Percentiles rank a stretch among this genome's conserved stretches.
Evolutionary conservation across 2,797 vertebrate genomes (phyloP).

Genomic region (Urocyon cinereoargenteus): DNA sequence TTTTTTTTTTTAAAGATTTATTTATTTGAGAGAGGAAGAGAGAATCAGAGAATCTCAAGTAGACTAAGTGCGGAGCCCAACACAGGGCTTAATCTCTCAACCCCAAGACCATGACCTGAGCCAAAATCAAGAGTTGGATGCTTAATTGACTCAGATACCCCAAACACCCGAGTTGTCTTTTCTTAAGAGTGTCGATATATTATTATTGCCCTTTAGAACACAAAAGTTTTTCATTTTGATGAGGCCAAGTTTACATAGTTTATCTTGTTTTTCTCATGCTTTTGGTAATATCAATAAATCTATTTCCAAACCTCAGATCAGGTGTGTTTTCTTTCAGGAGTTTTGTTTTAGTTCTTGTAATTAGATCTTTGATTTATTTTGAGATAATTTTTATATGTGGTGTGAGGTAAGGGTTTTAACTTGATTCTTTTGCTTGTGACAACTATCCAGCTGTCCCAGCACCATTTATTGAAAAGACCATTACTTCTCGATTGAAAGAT

Average conservation of each 20-base stretch:
- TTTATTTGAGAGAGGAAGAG: not conserved
- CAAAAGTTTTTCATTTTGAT: not conserved
- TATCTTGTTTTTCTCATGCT: not conserved
- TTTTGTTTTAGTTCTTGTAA: not conserved
- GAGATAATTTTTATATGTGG: not conserved
- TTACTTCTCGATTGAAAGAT: not conserved
- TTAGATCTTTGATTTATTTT: not conserved
- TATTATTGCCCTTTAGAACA: not conserved
- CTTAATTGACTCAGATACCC: not conserved
- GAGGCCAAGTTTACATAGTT: not conserved
- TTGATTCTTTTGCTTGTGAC: not conserved
- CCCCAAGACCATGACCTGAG: not conserved
- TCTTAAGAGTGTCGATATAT: not conserved
- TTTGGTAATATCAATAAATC: not conserved
- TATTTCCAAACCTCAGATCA: not conserved
- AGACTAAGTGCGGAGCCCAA: not conserved
- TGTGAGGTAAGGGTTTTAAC: not conserved
- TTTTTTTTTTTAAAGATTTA: not conserved
- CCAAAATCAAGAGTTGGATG: not conserved
- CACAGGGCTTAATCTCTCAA: not conserved
- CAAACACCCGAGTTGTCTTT: not conserved
- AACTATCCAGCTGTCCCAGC: not conserved
- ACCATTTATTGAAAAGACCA: not conserved
- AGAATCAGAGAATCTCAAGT: not conserved
- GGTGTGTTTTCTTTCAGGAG: not conserved